phyloP scores from a whole-genome alignment of 53 echinoderm and acorn worm species.

The Mesocentrotus franciscanus region DNA sequence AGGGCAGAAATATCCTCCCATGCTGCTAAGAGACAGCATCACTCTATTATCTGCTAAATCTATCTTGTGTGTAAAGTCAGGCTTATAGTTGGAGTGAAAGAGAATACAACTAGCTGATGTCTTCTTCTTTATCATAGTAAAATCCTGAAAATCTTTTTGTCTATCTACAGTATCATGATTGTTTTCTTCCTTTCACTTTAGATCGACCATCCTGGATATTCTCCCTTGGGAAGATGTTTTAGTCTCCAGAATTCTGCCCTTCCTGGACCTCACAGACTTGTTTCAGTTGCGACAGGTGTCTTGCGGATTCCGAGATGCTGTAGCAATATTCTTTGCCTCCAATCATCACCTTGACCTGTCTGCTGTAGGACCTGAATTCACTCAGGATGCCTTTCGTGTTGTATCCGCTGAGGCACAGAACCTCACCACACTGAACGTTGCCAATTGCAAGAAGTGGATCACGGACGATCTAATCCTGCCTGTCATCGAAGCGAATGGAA shows the following conservation, averaged over 20 bases:
- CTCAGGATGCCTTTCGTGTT: slow-evolving; percentile 75
- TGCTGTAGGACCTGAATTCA: slow-evolving; percentile 40
- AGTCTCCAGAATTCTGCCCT: slow-evolving; percentile 75
- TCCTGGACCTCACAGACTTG: slow-evolving; percentile 73
- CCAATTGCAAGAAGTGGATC: slow-evolving; percentile 78
- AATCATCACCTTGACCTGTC: slow-evolving; percentile 74
- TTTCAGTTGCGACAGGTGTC: slow-evolving; percentile 81
- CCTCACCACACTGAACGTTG: slow-evolving; percentile 72
- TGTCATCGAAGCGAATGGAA: slow-evolving; percentile 72
- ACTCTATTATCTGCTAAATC: not conserved
- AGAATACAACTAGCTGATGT: not conserved
- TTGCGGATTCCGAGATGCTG: slow-evolving; percentile 73
- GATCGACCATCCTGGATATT: slow-evolving; percentile 65
- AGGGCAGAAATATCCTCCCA: not conserved
- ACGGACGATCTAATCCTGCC: slow-evolving; percentile 78
- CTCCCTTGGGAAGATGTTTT: slow-evolving; percentile 96
- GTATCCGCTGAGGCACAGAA: slow-evolving; percentile 70
- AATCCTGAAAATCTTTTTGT: not conserved
- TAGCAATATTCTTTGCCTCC: slow-evolving; percentile 74
- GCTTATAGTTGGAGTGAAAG: not conserved
- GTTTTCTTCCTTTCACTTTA: slow-evolving; percentile 11
- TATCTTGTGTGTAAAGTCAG: not conserved
- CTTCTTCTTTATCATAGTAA: not conserved
- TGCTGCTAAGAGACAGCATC: not conserved
- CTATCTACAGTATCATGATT: not conserved